Evolutionary conservation across 2,113 vertebrate genomes (phyloP).

Genomic region (Podarcis raffonei): DNA sequence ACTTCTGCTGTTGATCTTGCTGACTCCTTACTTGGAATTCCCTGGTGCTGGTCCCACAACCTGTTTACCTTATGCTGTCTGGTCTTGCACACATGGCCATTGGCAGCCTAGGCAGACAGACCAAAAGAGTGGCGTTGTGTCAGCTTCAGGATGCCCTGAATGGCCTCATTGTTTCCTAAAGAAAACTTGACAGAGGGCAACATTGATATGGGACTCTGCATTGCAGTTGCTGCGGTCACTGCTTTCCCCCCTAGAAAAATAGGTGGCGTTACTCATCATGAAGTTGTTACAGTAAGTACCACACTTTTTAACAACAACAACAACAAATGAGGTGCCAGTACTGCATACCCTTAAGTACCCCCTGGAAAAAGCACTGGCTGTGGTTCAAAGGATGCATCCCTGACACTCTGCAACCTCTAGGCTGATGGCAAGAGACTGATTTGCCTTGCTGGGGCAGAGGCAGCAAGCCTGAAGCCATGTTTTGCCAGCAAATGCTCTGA

Average conservation of each 20-base stretch:
- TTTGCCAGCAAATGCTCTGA: not conserved
- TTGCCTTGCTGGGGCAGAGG: not conserved
- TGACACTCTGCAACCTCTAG: not conserved
- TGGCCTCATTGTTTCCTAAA: conserved; percentile 37
- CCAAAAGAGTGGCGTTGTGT: conserved; percentile 37
- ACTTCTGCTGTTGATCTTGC: conserved; percentile 6
- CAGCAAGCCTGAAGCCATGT: not conserved
- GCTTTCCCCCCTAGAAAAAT: no score
- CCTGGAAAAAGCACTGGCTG: no score
- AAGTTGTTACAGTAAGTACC: no score
- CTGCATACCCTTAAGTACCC: no score
- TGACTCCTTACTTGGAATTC: not conserved
- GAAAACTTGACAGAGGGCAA: conserved; percentile 28
- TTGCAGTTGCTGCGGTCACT: not conserved
- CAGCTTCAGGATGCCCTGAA: conserved; percentile 33
- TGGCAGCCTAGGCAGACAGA: conserved; percentile 8
- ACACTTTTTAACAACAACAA: no score
- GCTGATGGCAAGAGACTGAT: not conserved
- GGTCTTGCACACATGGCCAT: not conserved
- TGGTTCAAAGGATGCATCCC: not conserved
- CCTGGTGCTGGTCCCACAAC: not conserved
- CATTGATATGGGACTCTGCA: conserved; percentile 38
- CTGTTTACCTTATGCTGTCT: not conserved
- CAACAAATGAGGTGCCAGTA: no score
- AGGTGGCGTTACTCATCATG: no score